Base-by-base conservation (phyloP, 2,888 invertebrate species). In the Ptilodon capucinus region DNA sequence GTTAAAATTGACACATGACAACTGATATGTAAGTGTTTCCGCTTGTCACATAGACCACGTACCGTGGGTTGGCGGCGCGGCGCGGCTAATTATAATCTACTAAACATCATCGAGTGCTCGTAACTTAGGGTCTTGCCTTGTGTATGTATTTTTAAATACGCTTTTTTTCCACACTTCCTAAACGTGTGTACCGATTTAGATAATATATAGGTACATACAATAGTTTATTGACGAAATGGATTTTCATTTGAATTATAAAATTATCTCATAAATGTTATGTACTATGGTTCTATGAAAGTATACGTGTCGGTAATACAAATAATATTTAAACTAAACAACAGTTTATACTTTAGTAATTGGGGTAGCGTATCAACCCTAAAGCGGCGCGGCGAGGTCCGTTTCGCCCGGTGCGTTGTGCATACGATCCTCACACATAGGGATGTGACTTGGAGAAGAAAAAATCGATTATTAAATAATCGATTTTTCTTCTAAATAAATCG, bases 41-140 rank as follows among this genome's bases (percentile, higher is more conserved):
- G 61, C 54, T 58, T 46, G 39, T 76, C 36, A 67, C 71, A 71
- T 78, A 63, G 32, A 54, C 74, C 76, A 55, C 54, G 51, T 44
- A 39, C 52, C 57, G 63, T 68, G 73, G 75, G 79, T 79, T 78
- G 76, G 81, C 77, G 80, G 80, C 82, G 81, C 77, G 80, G 80
- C 82, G 74, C 73, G 72, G 85, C 90, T 90, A 91, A 89, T 91
- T 91, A 91, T 91, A 91, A 87, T 88, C 88, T 81, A 83, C 89
- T 87, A 86, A 88, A 87, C 85, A 86, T 87, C 86, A 88, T 86
- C 84, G 86, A 83, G 83, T 81, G 81, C 76, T 82, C 72, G 82
- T 84, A 84, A 84, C 65, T 81, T 88, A 84, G 89, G 90, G 87
- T 86, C 81, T 85, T 79, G 70, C 74, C 79, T 80, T 71, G 59